These are phyloP conservation scores for Poecile atricapillus DNA, from an alignment of 2,113 vertebrate species.

Conservation along the genomic window DNA sequence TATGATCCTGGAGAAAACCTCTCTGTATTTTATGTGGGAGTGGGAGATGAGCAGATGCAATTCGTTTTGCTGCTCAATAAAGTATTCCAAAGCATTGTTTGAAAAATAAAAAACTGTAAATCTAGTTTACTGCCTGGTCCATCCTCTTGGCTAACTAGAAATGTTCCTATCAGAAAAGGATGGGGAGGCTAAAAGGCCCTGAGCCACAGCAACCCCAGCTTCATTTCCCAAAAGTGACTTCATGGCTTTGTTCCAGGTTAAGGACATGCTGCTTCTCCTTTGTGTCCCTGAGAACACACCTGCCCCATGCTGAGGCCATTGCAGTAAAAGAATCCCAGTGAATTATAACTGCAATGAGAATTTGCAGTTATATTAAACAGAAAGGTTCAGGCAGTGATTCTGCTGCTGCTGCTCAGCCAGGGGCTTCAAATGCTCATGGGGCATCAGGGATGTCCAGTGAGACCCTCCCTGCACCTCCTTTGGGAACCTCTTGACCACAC, in stretches of 20 bases:
- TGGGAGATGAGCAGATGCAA: neutral
- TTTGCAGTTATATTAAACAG: neutral
- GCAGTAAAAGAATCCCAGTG: neutral
- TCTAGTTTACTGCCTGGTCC: neutral
- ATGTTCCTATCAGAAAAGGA: neutral
- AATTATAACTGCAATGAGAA: neutral
- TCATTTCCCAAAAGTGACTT: neutral
- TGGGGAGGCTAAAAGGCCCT: neutral
- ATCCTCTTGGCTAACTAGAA: neutral
- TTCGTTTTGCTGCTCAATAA: neutral
- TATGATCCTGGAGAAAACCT: neutral
- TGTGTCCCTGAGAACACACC: neutral
- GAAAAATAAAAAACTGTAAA: neutral
- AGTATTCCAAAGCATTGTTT: neutral
- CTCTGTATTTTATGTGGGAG: neutral
- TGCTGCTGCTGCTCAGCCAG: neutral
- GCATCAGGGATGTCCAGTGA: neutral
- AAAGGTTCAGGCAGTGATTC: neutral
- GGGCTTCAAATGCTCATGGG: neutral
- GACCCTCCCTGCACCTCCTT: neutral
- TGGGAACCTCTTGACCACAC: neutral
- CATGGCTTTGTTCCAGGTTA: neutral
- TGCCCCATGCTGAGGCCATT: neutral
- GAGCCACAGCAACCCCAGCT: neutral
- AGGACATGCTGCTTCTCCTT: neutral